phyloP scores from a whole-genome alignment of 2,797 vertebrate genomes.

The Lycodopsis pacificus region DNA sequence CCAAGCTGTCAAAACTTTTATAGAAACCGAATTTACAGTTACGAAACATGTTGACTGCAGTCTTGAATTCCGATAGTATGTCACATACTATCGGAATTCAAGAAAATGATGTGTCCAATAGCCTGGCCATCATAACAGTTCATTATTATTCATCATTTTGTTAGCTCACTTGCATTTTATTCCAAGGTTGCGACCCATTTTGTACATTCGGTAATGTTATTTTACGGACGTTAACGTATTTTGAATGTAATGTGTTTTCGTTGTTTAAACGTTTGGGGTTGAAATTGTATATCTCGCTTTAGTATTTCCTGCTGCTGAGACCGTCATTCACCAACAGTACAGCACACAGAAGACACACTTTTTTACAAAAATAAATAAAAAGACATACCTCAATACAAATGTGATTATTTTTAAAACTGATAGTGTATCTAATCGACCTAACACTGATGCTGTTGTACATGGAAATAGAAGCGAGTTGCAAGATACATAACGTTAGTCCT shows the following conservation, averaged over 20 bases:
- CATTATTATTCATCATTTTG: no score
- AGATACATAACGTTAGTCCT: not conserved
- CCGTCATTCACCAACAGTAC: not conserved
- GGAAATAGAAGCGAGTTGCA: not conserved
- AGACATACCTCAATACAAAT: no score
- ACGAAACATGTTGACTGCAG: not conserved
- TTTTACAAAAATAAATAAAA: not conserved
- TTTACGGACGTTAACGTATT: not conserved
- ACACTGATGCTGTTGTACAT: not conserved
- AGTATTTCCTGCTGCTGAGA: not conserved
- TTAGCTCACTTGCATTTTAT: not conserved
- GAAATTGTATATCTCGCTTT: not conserved
- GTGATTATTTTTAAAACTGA: not conserved
- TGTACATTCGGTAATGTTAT: not conserved
- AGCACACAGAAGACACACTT: not conserved
- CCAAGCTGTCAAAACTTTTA: constrained; percentile 17
- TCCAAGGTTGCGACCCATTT: not conserved
- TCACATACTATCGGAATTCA: no score
- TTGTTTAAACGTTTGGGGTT: not conserved
- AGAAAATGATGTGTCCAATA: no score
- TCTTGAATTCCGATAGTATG: fast-evolving
- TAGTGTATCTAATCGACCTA: not conserved
- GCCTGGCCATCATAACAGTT: not conserved
- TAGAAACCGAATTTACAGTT: not conserved
- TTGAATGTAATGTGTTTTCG: fast-evolving